Conservation (phyloP, 1,140 invertebrate genomes). For the Drosophila micromelanica region DNA sequence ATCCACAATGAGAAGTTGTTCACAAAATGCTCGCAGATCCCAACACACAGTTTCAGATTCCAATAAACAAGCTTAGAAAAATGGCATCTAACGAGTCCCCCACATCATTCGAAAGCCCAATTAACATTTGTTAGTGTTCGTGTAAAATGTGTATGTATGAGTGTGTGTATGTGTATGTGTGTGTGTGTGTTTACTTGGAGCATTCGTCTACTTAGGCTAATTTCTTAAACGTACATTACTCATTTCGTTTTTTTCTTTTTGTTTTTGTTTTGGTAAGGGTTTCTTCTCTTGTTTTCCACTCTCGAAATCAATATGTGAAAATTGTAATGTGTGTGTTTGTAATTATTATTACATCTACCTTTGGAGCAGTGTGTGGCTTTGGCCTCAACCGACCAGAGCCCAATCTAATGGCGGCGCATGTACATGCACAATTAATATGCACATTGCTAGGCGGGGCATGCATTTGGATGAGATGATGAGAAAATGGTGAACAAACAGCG, state of each 20-base stretch:
- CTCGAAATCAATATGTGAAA: slow-evolving; percentile 64
- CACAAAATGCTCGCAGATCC: slow-evolving; percentile 60
- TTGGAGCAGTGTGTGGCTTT: slow-evolving; percentile 72
- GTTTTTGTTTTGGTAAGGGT: slow-evolving; percentile 40
- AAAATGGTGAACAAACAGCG: slow-evolving; percentile 72
- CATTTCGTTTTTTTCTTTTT: slow-evolving; percentile 35
- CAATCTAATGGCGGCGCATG: slow-evolving; percentile 46
- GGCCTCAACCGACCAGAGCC: slow-evolving; percentile 19
- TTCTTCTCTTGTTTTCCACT: slow-evolving; percentile 29
- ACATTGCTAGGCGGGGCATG: slow-evolving; percentile 45
- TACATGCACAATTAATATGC: slow-evolving; percentile 30
- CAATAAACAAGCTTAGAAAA: slow-evolving; percentile 29
- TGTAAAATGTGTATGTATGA: slow-evolving; percentile 27
- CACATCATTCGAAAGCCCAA: slow-evolving; percentile 53
- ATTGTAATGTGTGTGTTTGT: slow-evolving; percentile 48
- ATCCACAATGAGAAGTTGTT: slow-evolving; percentile 15
- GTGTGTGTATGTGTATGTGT: slow-evolving; percentile 26
- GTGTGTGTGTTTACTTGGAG: slow-evolving; percentile 59
- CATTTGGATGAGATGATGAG: slow-evolving; percentile 39
- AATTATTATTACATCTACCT: slow-evolving; percentile 79
- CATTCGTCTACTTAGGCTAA: slow-evolving; percentile 81
- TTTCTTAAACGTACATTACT: slow-evolving; percentile 71
- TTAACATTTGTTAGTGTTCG: slow-evolving; percentile 20
- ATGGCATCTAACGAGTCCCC: slow-evolving; percentile 43
- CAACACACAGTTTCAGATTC: slow-evolving; percentile 28